These are phyloP conservation scores for Pseudachorutes palmiensis DNA, from an alignment of 1,140 invertebrate genomes.

Conservation along the genomic window DNA sequence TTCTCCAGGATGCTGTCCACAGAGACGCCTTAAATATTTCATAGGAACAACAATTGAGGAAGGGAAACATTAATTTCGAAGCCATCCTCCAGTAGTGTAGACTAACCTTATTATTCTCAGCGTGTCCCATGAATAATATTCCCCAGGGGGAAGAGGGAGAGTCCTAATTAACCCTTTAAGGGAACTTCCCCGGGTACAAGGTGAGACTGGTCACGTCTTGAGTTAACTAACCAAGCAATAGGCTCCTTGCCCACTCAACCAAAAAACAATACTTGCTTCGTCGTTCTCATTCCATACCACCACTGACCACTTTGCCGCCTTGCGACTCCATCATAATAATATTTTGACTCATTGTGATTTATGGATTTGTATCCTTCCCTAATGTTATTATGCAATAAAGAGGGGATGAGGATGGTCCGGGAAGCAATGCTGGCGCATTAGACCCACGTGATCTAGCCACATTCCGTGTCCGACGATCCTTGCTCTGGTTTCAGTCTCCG, in stretches of 20 bases:
- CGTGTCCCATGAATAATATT: slow-evolving; percentile 6
- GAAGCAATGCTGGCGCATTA: not conserved
- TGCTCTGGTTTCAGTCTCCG: not conserved
- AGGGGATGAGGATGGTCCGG: not conserved
- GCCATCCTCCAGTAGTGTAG: not conserved
- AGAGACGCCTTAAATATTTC: slow-evolving; percentile 12
- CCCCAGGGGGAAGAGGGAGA: not conserved
- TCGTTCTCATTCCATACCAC: too few relatives aligned
- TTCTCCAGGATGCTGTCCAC: slow-evolving; percentile 1
- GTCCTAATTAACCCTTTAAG: slow-evolving; percentile 9
- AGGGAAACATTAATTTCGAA: slow-evolving; percentile 1
- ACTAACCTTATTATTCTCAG: not conserved
- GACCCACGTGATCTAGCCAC: not conserved
- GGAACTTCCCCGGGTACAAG: not conserved
- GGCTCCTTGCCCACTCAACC: not conserved
- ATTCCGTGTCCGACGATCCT: not conserved
- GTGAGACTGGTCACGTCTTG: not conserved
- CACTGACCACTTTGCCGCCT: too few relatives aligned
- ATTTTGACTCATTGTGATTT: slow-evolving; percentile 1
- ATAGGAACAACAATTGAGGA: not conserved
- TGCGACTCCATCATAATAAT: not conserved
- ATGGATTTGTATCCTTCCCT: not conserved
- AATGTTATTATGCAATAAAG: not conserved
- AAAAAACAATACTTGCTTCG: not conserved
- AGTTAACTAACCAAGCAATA: slow-evolving; percentile 1